Conservation (phyloP, 92 coral and sea anemone species). For the Diadumene lineata region DNA sequence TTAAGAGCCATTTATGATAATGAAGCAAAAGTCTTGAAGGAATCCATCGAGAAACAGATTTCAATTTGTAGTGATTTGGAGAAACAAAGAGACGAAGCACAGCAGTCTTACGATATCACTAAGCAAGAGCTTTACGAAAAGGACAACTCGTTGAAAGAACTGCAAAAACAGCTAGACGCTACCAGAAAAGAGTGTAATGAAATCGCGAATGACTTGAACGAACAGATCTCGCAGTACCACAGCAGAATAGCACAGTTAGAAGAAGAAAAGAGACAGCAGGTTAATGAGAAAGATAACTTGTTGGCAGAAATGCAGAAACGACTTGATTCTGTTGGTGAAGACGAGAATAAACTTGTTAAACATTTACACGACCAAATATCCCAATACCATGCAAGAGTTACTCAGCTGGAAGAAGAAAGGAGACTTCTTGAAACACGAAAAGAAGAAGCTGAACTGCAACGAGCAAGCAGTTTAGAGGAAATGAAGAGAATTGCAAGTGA, state of each 20-base stretch:
- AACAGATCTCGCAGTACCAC: background rate
- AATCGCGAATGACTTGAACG: slow-evolving; percentile 3
- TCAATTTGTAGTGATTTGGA: slow-evolving; percentile 54
- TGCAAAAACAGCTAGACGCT: slow-evolving; percentile 11
- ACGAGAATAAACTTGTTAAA: slow-evolving; percentile 12
- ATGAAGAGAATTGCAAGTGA: slow-evolving; percentile 42
- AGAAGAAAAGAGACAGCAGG: slow-evolving; percentile 23
- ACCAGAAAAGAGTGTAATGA: slow-evolving; percentile 21
- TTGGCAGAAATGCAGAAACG: too few relatives aligned
- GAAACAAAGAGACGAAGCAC: slow-evolving; percentile 52
- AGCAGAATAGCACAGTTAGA: slow-evolving; percentile 20
- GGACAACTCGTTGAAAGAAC: slow-evolving; percentile 38
- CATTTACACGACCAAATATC: slow-evolving; percentile 2
- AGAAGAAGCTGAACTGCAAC: slow-evolving; percentile 30
- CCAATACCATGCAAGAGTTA: background rate
- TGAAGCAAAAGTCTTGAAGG: slow-evolving; percentile 63
- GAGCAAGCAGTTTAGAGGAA: slow-evolving; percentile 33
- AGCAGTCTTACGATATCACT: slow-evolving; percentile 38
- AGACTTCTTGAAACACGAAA: slow-evolving; percentile 10
- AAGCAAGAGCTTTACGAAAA: slow-evolving; percentile 25
- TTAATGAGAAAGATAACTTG: too few relatives aligned
- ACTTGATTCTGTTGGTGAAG: slow-evolving; percentile 2
- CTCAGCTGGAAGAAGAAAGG: slow-evolving; percentile 36
- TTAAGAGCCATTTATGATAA: slow-evolving; percentile 73
- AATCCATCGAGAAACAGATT: slow-evolving; percentile 67